phyloP scores from a whole-genome alignment of 1,140 invertebrate species.

The Conus betulinus region DNA sequence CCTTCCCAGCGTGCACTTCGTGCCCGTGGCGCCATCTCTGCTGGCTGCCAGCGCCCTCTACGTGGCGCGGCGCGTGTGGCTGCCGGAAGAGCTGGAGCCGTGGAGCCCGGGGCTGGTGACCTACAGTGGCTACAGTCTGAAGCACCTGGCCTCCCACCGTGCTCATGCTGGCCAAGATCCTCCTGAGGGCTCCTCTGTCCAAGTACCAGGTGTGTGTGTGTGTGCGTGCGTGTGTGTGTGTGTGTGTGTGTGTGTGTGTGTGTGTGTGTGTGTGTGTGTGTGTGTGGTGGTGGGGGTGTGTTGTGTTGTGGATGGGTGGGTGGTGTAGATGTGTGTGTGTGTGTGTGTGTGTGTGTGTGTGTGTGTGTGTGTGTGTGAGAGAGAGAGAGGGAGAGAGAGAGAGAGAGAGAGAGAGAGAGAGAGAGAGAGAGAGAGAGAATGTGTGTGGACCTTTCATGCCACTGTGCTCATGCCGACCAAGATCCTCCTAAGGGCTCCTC shows the following conservation, averaged over 20 bases:
- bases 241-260: neutral
- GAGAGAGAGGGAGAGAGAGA: neutral
- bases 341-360: neutral
- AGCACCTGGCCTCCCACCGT: conserved; percentile 48
- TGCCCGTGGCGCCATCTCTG: conserved; percentile 50
- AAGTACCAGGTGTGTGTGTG: conserved; percentile 53
- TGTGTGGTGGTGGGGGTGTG: neutral
- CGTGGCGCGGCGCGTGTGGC: conserved; percentile 49
- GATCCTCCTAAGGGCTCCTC: conserved; percentile 38
- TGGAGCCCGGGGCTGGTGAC: conserved; percentile 54
- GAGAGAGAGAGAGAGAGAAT: too few relatives aligned
- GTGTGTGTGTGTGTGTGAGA: conserved; percentile 1
- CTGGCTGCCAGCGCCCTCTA: conserved; percentile 58
- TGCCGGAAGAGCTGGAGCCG: conserved; percentile 27
- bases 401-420: neutral
- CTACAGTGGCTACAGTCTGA: conserved; percentile 58
- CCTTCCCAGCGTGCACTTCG: conserved; percentile 48
- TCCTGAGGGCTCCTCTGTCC: conserved; percentile 43
- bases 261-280: neutral
- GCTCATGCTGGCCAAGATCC: conserved; percentile 35
- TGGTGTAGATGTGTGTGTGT: neutral
- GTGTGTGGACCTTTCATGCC: conserved; percentile 39
- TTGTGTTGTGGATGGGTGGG: neutral
- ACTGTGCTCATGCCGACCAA: conserved; percentile 44
- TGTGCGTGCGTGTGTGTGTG: neutral